Evolutionary conservation across 2,888 invertebrate genomes (phyloP).

Genomic region (Ephialtes manifestator): DNA sequence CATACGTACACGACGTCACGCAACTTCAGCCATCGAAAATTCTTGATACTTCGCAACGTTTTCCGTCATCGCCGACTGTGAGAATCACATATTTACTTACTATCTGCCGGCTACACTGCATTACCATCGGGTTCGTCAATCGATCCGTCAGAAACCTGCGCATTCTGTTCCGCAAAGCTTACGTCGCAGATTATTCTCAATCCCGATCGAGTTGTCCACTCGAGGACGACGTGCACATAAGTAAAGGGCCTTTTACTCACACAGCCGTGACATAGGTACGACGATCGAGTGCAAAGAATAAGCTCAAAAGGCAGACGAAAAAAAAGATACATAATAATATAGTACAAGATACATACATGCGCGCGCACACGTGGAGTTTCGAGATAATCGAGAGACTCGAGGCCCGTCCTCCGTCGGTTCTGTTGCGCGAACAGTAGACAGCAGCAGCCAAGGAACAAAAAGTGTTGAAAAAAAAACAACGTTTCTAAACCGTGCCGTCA

Average conservation of each 20-base stretch:
- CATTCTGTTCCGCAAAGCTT: neutral
- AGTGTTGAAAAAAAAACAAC: slow-evolving; percentile 6
- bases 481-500: neutral
- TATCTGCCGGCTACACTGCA: slow-evolving; percentile 1
- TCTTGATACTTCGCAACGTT: no score
- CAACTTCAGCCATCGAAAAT: no score
- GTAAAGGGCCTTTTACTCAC: neutral
- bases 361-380: slow-evolving; percentile 35
- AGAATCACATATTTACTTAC: neutral
- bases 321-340: slow-evolving; percentile 2
- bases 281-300: neutral
- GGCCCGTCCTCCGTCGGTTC: slow-evolving; percentile 16
- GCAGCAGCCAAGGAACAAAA: slow-evolving; percentile 3
- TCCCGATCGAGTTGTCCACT: neutral
- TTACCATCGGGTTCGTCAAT: slow-evolving; percentile 17
- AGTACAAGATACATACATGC: slow-evolving; percentile 12
- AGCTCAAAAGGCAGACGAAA: slow-evolving; percentile 3
- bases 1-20: no score
- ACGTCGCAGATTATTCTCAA: neutral
- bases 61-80: no score
- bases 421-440: slow-evolving; percentile 30
- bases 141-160: slow-evolving; percentile 7
- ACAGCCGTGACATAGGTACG: neutral
- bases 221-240: neutral
- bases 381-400: slow-evolving; percentile 38